Conservation (phyloP, 2,888 invertebrate species). For the Nephrotoma flavescens region DNA sequence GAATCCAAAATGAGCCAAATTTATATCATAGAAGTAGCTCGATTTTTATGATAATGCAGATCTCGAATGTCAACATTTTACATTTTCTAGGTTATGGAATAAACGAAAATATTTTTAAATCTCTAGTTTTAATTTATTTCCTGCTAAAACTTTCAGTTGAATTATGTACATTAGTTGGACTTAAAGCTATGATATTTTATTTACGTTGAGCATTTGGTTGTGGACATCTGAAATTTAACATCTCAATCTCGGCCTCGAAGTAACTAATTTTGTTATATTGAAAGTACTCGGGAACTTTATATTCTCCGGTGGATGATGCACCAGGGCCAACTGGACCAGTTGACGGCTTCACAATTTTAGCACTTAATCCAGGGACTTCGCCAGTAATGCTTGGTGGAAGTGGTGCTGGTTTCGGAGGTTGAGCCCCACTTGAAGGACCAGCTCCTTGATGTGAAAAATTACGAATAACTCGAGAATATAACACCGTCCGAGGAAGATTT, state of each 20-base stretch:
- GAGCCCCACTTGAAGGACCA: conserved; percentile 9
- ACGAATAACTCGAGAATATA: background rate
- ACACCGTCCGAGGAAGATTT: background rate
- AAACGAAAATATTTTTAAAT: background rate
- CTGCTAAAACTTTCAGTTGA: background rate
- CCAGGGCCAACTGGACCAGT: conserved; percentile 36
- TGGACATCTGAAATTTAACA: conserved; percentile 62
- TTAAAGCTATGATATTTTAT: background rate
- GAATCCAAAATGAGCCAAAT: background rate
- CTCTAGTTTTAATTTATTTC: background rate
- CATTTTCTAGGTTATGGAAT: background rate
- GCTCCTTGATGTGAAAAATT: background rate
- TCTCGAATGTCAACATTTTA: background rate
- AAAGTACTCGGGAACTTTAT: conserved; percentile 82
- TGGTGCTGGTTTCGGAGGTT: conserved; percentile 16
- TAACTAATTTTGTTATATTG: conserved; percentile 62
- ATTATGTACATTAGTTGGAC: background rate
- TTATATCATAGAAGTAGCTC: background rate
- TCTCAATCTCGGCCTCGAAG: conserved; percentile 74
- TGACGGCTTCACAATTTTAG: conserved; percentile 38
- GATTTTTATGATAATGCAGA: background rate
- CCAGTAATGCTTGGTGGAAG: conserved; percentile 15
- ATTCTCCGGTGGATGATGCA: conserved; percentile 46
- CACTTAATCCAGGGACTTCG: conserved; percentile 51
- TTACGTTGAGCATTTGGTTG: conserved; percentile 47